Evolutionary conservation across 2,113 vertebrate genomes (phyloP), one percentile per base, ranked within the genome.

Genomic region (Apaloderma vittatum): DNA sequence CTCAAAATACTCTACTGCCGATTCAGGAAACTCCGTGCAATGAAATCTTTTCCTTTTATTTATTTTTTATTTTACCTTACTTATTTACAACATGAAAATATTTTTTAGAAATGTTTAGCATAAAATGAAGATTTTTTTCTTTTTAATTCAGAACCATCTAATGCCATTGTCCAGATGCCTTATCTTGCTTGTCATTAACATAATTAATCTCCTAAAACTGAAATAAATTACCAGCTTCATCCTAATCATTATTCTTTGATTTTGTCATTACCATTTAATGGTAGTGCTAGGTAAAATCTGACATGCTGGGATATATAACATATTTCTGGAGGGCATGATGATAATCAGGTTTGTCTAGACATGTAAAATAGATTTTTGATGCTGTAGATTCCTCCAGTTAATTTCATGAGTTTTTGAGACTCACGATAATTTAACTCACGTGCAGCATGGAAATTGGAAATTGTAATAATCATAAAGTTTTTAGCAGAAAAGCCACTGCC

Each of bases 271-370:
- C 34, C 52, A 62, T 78, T 85, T 90, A 77, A 86, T 61, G 40
- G 78, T 81, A 88, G 93, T 75, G 26, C 51, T 74, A 34, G 83
- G 87, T 94, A 93, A 94, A 96, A 92, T 93, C 29, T 66, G 65
- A 66, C 80, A 80, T 93, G 54, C 49, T 90, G 70, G 70, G 81
- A 84, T 95, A 75, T 70, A 45, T 66, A 63, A 55, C 62, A 4
- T 87, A 65, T 86, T 88, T 92, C 94, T 93, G 84, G 95, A 90
- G 78, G 88, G 79, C 62, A 68, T 71, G 85, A 80, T 92, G 54
- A 75, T 76, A 88, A 93, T 92, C 78, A 83, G 67, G 88, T 95
- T 92, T 93, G 72, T 92, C 92, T 90, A 96, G 82, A 95, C 88
- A 68, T 63, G 59, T 86, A 82, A 94, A 93, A 37, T 58, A 68